Percentiles rank a stretch among this genome's conserved stretches.
Conservation (phyloP, 2,113 vertebrate genomes). For the Megalops atlanticus region DNA sequence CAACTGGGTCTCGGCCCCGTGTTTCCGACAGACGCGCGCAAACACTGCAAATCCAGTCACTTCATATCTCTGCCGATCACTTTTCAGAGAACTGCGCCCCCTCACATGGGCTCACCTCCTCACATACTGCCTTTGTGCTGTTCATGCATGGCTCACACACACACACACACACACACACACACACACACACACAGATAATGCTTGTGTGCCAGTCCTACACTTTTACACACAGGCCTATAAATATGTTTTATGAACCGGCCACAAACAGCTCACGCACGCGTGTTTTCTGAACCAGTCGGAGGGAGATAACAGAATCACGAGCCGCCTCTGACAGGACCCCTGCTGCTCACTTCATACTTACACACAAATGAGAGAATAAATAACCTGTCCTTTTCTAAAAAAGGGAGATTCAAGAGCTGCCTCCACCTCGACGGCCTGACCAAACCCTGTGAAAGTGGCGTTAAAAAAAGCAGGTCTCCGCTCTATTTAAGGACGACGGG, state of each 20-base stretch:
- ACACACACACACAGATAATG: not conserved
- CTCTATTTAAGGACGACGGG: not conserved
- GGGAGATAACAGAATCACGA: too few relatives aligned
- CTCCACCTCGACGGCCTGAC: not conserved
- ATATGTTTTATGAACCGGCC: too few relatives aligned
- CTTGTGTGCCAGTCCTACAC: not conserved
- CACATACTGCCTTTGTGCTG: too few relatives aligned
- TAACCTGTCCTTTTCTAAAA: too few relatives aligned
- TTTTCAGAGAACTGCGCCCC: not conserved
- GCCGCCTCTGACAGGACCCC: too few relatives aligned
- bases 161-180: not conserved
- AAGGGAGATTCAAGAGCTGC: not conserved
- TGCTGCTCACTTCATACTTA: not conserved
- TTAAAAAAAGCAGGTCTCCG: not conserved
- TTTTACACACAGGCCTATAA: not conserved
- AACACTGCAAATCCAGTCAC: too few relatives aligned
- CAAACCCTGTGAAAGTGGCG: not conserved
- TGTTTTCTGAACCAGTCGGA: not conserved
- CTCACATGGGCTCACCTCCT: not conserved
- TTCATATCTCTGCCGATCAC: not conserved
- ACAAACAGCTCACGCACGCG: too few relatives aligned
- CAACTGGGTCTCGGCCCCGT: not conserved
- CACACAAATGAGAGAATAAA: not conserved
- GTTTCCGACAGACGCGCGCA: not conserved
- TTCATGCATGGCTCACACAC: not conserved